A percentile compares a stretch with the other conserved stretches of the same genome.
Evolutionary conservation across 2,113 vertebrate genomes (phyloP).

Genomic region (Glaucidium brasilianum): DNA sequence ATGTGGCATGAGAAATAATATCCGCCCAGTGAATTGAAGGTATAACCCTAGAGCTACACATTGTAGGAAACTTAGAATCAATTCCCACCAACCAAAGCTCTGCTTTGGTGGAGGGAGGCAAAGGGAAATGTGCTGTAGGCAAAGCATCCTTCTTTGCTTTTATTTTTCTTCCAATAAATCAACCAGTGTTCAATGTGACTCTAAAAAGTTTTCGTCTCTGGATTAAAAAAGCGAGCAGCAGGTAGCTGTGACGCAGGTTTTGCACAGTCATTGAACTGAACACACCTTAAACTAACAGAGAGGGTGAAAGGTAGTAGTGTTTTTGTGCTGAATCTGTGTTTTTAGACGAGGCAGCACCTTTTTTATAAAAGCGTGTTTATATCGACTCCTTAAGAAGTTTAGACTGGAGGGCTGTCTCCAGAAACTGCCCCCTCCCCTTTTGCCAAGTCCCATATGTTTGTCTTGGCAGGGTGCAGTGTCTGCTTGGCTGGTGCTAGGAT

Average conservation of each 20-base stretch:
- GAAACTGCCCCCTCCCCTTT: conserved; percentile 76
- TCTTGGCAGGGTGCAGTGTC: conserved; percentile 88
- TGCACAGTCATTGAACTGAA: conserved; percentile 81
- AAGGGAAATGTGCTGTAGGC: not conserved
- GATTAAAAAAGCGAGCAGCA: conserved; percentile 69
- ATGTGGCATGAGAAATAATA: not conserved
- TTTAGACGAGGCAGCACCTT: conserved; percentile 77
- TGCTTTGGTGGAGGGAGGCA: not conserved
- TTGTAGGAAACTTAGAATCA: not conserved
- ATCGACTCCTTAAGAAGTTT: conserved; percentile 86
- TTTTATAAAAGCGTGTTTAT: conserved; percentile 82
- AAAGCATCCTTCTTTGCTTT: conserved; percentile 19
- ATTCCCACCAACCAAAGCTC: not conserved
- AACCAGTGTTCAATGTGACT: conserved; percentile 59
- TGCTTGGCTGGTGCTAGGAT: conserved; percentile 84
- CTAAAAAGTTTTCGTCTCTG: conserved; percentile 4
- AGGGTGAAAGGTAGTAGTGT: conserved; percentile 95
- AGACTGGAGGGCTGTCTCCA: conserved; percentile 89
- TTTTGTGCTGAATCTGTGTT: conserved; percentile 73
- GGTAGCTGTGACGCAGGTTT: conserved; percentile 92
- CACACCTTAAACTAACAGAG: conserved; percentile 89
- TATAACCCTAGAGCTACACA: not conserved
- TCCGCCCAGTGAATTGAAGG: not conserved
- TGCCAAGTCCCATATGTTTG: conserved; percentile 88
- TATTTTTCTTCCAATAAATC: conserved; percentile 68